These are phyloP conservation scores for Collichthys lucidus DNA, from an alignment of 2,113 vertebrate genomes.

Conservation along the genomic window DNA sequence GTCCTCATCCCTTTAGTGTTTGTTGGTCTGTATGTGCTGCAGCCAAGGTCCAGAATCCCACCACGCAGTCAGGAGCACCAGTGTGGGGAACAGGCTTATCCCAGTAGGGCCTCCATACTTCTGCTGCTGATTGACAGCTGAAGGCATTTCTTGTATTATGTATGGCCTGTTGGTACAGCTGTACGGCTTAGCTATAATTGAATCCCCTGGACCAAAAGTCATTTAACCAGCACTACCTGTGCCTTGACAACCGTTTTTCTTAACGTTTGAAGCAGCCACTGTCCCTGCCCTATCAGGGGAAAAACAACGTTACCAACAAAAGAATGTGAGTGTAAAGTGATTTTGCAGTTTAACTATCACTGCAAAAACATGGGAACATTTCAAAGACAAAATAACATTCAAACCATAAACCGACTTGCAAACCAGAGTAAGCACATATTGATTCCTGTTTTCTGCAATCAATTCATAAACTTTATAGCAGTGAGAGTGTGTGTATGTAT, in stretches of 20 bases:
- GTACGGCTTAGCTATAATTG: neutral
- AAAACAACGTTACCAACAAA: neutral
- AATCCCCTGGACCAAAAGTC: neutral
- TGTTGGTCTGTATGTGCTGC: neutral
- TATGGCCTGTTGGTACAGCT: neutral
- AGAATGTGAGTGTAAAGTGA: neutral
- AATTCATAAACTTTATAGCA: too few relatives aligned
- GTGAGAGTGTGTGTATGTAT: too few relatives aligned
- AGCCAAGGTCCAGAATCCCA: neutral
- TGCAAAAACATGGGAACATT: neutral
- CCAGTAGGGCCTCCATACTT: neutral
- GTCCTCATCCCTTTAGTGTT: neutral
- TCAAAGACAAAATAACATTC: too few relatives aligned
- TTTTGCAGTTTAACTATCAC: neutral
- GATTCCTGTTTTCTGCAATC: too few relatives aligned
- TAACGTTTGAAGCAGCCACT: neutral
- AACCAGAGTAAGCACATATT: too few relatives aligned
- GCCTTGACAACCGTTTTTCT: neutral
- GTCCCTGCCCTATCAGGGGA: neutral
- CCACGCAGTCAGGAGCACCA: too few relatives aligned
- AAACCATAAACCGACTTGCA: too few relatives aligned
- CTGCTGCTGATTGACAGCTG: too few relatives aligned
- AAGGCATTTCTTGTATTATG: neutral
- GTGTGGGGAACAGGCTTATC: too few relatives aligned
- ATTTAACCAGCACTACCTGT: neutral